Base-by-base conservation (phyloP, 2,797 vertebrate genomes). In the Oreochromis mossambicus region DNA sequence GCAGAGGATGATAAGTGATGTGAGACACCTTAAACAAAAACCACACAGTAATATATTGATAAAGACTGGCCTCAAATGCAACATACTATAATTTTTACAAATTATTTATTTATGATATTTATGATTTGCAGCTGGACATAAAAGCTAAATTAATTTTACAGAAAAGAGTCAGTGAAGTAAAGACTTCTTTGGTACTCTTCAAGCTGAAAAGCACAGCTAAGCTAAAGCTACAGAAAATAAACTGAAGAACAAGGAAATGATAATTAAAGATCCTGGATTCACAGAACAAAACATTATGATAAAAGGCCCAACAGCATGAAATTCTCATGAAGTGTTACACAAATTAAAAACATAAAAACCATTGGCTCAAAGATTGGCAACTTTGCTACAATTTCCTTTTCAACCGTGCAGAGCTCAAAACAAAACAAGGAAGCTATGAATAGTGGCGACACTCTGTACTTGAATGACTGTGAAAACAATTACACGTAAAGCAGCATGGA, bases 1-100 rank as follows among this genome's bases (percentile, higher is more conserved):
- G 32, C 34, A 78, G 61, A 55, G 61, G 78, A 51, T 78, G 86
- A 81, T 82, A 82, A 88, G 70, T 87, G 91, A 92, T 81, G 84
- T 73, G 78, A 90, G 79, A 70, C 63, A 48, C 56, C 51, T 90
- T 61, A 86, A 79, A 89, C 81, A 89, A 58, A 79, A 29, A 82
- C 77, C 73, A 73, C 48, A 52, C 17, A 68, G 63, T 41, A 14
- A 46, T 63, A 55, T 38, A 63, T 63, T 63, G 34, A 63, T 3
- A 63, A 63, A 52, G 82, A 51, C 61, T 81, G 78, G 15, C 83
- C 15, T 32, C 15, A 73, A 54, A 8, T 21, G 8, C 15, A 19
- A 13, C 21, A 34, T 29, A 48, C 58, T 11, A 63, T 19, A 63
- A 8, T 21, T 38, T 63, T 63, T 36, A 3, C 19, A 63, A 38